phyloP scores from a whole-genome alignment of 2,113 vertebrate species.

The Clarias macrocephalus region DNA sequence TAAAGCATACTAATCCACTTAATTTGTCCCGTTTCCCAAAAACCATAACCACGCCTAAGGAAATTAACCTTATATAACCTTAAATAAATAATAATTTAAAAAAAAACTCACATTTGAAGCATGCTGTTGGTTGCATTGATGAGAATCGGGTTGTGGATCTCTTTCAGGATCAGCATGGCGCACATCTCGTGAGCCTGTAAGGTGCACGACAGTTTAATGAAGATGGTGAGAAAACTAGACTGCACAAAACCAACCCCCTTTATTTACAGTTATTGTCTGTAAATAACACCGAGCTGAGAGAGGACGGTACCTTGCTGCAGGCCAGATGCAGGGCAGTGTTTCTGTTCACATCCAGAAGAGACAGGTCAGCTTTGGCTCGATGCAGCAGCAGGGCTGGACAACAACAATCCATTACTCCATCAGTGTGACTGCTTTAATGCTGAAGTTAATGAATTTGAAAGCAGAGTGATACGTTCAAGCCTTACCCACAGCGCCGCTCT shows the following conservation, averaged over 20 bases:
- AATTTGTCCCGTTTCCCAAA: no score
- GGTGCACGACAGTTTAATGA: background rate
- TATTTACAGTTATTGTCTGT: no score
- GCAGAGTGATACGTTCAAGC: background rate
- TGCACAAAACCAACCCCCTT: no score
- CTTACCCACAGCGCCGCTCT: conserved; percentile 86
- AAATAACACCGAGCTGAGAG: background rate
- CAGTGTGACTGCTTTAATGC: background rate
- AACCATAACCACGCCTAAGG: no score
- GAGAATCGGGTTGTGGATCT: conserved; percentile 91
- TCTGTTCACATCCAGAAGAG: conserved; percentile 90
- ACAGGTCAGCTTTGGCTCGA: conserved; percentile 88
- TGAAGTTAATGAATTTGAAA: background rate
- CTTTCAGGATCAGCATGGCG: conserved; percentile 94
- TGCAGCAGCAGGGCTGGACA: conserved; percentile 88
- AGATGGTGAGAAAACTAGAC: background rate
- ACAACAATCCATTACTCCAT: background rate
- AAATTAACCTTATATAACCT: no score
- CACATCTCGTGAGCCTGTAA: conserved; percentile 95
- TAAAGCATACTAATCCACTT: no score
- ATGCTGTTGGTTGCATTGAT: conserved; percentile 95
- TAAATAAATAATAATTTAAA: no score
- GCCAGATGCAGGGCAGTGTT: conserved; percentile 98
- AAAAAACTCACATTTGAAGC: conserved; percentile 90
- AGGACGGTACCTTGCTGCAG: conserved; percentile 89